A percentile compares a stretch with the other conserved stretches of the same genome.
phyloP scores from a whole-genome alignment of 92 coral and sea anemone genomes.

The Bergia sp. region DNA sequence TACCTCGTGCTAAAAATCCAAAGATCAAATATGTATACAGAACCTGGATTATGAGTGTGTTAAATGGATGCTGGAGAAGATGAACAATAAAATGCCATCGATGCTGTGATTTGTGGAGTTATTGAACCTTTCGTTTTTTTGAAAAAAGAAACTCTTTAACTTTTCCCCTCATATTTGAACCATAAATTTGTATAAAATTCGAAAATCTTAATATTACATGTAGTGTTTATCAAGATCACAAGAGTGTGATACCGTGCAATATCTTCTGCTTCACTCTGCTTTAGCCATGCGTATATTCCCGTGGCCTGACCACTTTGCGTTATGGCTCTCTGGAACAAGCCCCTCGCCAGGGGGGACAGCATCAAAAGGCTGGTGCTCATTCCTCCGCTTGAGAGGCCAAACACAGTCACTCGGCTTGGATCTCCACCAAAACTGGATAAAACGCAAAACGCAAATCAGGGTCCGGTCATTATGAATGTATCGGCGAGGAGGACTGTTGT shows the following conservation, averaged over 20 bases:
- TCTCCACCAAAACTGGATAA: conserved; percentile 52
- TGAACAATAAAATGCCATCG: no score
- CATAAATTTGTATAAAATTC: neutral
- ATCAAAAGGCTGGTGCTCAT: conserved; percentile 48
- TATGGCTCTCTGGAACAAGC: conserved; percentile 50
- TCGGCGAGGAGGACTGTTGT: no score
- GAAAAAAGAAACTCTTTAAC: no score
- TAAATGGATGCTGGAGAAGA: no score
- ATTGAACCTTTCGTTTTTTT: no score
- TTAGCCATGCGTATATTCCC: conserved; percentile 35
- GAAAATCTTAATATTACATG: neutral
- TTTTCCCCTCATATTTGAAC: neutral
- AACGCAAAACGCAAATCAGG: neutral
- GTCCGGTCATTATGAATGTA: neutral
- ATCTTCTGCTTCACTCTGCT: conserved; percentile 28
- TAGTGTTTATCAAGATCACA: neutral
- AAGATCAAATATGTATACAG: no score
- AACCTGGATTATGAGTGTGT: no score
- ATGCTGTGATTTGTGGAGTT: no score
- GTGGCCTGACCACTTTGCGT: conserved; percentile 56
- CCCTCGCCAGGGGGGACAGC: conserved; percentile 32
- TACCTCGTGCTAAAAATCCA: no score
- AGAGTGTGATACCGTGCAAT: conserved; percentile 10
- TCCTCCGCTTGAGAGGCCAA: conserved; percentile 55
- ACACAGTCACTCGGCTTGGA: conserved; percentile 50